Evolutionary conservation across 2,888 invertebrate species (phyloP).

Genomic region (Corbicula japonica): DNA sequence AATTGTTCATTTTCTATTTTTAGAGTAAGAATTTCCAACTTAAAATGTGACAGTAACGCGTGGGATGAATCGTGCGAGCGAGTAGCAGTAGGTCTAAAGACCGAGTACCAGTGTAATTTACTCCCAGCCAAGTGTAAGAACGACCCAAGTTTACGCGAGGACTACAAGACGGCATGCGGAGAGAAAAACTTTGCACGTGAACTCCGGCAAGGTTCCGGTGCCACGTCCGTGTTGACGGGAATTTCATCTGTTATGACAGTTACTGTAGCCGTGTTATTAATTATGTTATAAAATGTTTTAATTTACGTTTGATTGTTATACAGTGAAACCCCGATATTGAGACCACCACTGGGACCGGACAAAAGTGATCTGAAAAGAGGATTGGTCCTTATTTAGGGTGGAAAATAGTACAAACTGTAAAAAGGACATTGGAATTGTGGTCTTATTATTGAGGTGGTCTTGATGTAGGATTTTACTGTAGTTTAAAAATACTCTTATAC

Average conservation of each 20-base stretch:
- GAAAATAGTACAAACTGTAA: too few relatives aligned
- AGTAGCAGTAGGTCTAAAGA: constrained; percentile 55
- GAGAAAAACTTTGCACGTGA: constrained; percentile 35
- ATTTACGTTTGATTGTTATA: too few relatives aligned
- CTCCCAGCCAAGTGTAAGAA: constrained; percentile 54
- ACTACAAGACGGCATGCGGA: constrained; percentile 51
- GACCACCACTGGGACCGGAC: too few relatives aligned
- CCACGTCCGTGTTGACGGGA: constrained; percentile 5
- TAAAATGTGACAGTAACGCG: constrained; percentile 55
- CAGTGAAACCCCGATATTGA: too few relatives aligned
- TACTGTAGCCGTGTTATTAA: neutral
- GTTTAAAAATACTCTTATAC: too few relatives aligned
- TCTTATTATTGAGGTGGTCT: too few relatives aligned
- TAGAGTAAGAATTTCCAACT: constrained; percentile 55
- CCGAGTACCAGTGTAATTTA: constrained; percentile 63
- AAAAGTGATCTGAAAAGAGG: too few relatives aligned
- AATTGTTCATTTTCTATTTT: neutral
- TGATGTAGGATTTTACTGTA: too few relatives aligned
- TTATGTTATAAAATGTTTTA: too few relatives aligned
- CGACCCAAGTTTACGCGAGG: constrained; percentile 39
- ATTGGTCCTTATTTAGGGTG: too few relatives aligned
- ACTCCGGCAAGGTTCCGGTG: constrained; percentile 33
- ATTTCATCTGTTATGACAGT: constrained; percentile 12
- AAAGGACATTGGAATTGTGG: too few relatives aligned
- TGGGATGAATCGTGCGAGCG: constrained; percentile 56